Percentiles rank a stretch among this genome's conserved stretches.
Conservation (phyloP, 2,113 vertebrate genomes). For the Cricetomys ansorgei region DNA sequence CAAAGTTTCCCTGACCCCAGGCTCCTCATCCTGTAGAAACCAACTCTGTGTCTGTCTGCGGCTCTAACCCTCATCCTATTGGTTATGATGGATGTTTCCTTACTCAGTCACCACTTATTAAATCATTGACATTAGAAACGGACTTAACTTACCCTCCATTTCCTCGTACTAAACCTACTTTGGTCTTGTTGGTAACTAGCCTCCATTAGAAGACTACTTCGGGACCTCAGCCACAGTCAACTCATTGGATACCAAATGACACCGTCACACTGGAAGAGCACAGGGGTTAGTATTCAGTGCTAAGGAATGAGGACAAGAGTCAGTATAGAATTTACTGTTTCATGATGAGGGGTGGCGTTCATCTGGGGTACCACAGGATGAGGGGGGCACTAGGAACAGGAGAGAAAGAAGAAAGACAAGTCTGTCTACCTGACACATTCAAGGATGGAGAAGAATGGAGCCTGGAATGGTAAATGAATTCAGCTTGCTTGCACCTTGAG, state of each 20-base stretch:
- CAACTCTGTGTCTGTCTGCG: not conserved
- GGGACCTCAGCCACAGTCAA: not conserved
- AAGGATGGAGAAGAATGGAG: not conserved
- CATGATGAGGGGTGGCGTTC: no score
- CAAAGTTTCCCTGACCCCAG: no score
- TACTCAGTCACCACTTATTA: not conserved
- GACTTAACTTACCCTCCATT: not conserved
- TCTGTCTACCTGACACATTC: not conserved
- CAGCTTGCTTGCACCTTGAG: no score
- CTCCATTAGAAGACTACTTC: not conserved
- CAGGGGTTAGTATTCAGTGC: no score
- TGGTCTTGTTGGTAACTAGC: not conserved
- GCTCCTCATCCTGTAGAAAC: not conserved
- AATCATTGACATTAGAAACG: not conserved
- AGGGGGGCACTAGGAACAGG: no score
- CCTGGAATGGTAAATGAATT: not conserved
- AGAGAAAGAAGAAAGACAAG: not conserved
- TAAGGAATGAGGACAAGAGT: not conserved
- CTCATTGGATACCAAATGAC: not conserved
- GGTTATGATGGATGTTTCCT: not conserved
- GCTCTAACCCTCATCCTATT: not conserved
- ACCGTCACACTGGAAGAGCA: not conserved
- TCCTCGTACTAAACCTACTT: no score
- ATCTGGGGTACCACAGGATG: no score
- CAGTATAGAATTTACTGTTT: no score